Evolutionary conservation across 2,113 vertebrate species (phyloP).

Genomic region (Pterocles gutturalis): DNA sequence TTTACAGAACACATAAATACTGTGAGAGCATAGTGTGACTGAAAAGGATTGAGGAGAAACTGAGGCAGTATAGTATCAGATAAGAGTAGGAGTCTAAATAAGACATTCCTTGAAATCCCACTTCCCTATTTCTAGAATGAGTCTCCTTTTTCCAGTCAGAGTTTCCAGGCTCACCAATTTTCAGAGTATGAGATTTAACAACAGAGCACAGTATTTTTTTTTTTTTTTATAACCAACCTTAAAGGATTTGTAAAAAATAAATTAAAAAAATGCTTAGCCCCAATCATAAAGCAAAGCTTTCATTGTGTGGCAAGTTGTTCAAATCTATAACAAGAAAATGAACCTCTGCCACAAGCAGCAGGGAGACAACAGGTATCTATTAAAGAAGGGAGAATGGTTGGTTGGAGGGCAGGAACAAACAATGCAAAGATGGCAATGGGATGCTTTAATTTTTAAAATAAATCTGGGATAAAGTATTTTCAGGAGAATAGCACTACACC

Average conservation of each 20-base stretch:
- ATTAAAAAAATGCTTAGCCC: not conserved
- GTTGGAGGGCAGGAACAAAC: not conserved
- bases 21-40: not conserved
- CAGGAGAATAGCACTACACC: not conserved
- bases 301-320: not conserved
- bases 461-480: not conserved
- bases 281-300: not conserved
- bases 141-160: not conserved
- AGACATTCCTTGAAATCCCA: not conserved
- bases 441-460: slow-evolving; percentile 1
- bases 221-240: not conserved
- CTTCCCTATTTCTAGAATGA: not conserved
- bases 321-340: not conserved
- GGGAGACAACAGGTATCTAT: not conserved
- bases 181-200: not conserved
- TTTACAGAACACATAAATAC: not conserved
- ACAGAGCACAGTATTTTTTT: not conserved
- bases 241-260: not conserved
- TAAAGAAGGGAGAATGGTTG: not conserved
- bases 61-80: not conserved
- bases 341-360: not conserved
- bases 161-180: not conserved
- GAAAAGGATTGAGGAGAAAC: not conserved
- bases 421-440: not conserved
- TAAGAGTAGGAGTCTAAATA: not conserved